Percentiles rank a stretch among this genome's conserved stretches.
Evolutionary conservation across 2,113 vertebrate genomes (phyloP).

Genomic region (Psettodes erumei): DNA sequence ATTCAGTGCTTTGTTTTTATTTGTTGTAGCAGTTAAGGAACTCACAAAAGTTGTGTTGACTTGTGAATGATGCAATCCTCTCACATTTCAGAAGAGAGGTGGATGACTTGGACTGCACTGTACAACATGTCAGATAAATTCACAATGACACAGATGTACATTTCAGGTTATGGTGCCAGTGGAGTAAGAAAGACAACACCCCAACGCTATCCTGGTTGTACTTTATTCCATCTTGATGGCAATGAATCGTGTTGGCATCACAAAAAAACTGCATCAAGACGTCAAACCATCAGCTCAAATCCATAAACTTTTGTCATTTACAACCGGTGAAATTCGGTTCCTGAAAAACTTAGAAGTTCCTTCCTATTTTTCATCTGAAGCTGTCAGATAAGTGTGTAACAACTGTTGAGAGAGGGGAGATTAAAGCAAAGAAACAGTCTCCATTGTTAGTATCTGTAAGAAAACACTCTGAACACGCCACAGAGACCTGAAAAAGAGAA

Average conservation of each 20-base stretch:
- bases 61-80: neutral
- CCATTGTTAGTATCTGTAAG: constrained; percentile 57
- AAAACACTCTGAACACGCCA: constrained; percentile 42
- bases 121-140: neutral
- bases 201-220: neutral
- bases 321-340: constrained; percentile 23
- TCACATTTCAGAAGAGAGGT: neutral
- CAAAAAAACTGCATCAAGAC: neutral
- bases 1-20: constrained; percentile 4
- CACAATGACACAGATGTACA: neutral
- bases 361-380: constrained; percentile 27
- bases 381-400: constrained; percentile 33
- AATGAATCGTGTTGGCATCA: neutral
- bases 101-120: neutral
- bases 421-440: constrained; percentile 50
- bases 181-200: neutral
- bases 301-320: constrained; percentile 20
- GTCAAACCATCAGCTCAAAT: neutral
- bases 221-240: neutral
- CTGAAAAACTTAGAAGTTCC: constrained; percentile 40
- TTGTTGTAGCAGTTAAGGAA: neutral
- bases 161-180: neutral
- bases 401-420: constrained; percentile 42
- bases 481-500: constrained; percentile 52
- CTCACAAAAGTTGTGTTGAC: neutral